Conservation (phyloP, 2,113 vertebrate genomes). For the Platycercus adscitus region DNA sequence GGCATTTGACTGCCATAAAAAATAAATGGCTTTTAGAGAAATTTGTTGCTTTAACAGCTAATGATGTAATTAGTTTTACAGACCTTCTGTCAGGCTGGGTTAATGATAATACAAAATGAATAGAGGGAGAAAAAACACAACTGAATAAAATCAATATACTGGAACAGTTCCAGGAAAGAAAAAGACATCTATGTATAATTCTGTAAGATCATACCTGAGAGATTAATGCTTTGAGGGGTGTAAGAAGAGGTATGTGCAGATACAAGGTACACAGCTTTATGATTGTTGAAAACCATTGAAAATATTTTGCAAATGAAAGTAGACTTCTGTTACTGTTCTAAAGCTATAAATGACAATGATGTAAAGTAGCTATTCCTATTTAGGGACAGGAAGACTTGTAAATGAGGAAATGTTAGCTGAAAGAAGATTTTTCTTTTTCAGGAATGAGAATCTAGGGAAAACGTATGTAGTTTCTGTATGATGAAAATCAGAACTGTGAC, state of each 20-base stretch:
- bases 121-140: neutral
- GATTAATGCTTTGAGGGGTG: neutral
- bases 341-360: neutral
- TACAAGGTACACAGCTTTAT: neutral
- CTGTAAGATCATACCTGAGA: neutral
- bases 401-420: neutral
- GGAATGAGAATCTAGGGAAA: neutral
- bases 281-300: neutral
- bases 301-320: neutral
- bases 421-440: neutral
- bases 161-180: neutral
- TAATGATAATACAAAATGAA: slow-evolving; percentile 47
- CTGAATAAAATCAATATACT: slow-evolving; percentile 23
- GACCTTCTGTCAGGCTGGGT: slow-evolving; percentile 46
- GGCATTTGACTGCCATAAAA: neutral
- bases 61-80: slow-evolving; percentile 40
- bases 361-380: neutral
- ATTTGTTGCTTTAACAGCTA: slow-evolving; percentile 44
- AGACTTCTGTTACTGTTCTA: neutral
- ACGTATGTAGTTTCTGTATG: rapidly evolving
- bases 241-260: rapidly evolving
- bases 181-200: neutral
- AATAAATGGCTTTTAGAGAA: slow-evolving; percentile 1
- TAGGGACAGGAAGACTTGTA: neutral
- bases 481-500: neutral